phyloP scores from a whole-genome alignment of 2,113 vertebrate genomes.

The Ceyx margarethae region DNA sequence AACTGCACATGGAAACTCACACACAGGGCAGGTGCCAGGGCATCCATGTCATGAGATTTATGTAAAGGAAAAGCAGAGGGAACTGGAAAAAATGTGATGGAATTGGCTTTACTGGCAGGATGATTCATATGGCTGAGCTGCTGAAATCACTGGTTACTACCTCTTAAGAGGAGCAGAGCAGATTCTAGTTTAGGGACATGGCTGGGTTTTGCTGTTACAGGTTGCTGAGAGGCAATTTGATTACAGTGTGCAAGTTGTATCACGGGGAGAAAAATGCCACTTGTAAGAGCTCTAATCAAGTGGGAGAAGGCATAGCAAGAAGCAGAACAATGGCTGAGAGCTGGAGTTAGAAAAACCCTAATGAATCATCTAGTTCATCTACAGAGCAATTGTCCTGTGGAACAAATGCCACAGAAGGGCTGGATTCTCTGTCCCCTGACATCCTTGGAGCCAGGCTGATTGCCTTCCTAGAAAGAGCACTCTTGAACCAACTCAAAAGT shows the following conservation, averaged over 20 bases:
- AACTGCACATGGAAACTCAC: neutral
- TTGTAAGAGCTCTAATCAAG: conserved; percentile 41
- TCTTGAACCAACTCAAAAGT: neutral
- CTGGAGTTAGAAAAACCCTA: conserved; percentile 15
- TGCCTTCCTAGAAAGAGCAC: neutral
- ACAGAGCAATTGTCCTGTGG: neutral
- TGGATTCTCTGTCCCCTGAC: neutral
- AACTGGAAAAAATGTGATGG: conserved; percentile 23
- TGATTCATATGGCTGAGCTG: conserved; percentile 21
- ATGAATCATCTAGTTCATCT: conserved; percentile 39
- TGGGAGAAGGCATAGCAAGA: neutral
- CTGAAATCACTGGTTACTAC: conserved; percentile 12
- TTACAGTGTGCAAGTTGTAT: conserved; percentile 15
- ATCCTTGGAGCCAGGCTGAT: neutral
- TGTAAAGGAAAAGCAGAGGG: neutral
- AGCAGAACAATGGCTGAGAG: conserved; percentile 14
- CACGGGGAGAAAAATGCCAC: conserved; percentile 22
- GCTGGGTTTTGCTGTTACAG: conserved; percentile 4
- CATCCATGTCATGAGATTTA: neutral
- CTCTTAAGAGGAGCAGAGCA: neutral
- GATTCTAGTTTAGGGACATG: neutral
- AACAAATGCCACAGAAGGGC: conserved; percentile 1
- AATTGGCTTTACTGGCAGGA: neutral
- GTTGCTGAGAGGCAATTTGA: conserved; percentile 21
- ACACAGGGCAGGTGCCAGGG: neutral